Conservation (phyloP, 2,888 invertebrate genomes). For the Sturmia bella region DNA sequence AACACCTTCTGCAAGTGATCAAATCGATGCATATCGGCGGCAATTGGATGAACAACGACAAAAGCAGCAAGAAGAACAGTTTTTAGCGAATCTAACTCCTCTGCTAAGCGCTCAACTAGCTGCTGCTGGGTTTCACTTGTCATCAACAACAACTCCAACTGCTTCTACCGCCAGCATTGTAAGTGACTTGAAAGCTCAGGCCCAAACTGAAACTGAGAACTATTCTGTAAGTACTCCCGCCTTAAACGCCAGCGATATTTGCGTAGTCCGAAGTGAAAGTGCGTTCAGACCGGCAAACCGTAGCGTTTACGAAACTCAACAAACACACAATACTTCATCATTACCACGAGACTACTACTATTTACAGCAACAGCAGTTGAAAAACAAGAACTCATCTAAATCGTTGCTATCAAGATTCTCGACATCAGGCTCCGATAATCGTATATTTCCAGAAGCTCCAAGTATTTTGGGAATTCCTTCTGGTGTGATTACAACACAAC, state of each 20-base stretch:
- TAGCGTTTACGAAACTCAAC: constrained; percentile 67
- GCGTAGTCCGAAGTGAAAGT: constrained; percentile 23
- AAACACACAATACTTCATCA: constrained; percentile 75
- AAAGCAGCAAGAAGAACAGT: constrained; percentile 81
- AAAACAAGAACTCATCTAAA: constrained; percentile 78
- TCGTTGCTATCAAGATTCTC: constrained; percentile 79
- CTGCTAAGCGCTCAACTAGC: constrained; percentile 77
- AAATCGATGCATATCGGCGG: constrained; percentile 81
- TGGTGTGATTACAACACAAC: constrained; percentile 77
- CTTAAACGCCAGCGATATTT: constrained; percentile 49
- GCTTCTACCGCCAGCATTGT: constrained; percentile 78
- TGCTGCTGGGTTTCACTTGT: constrained; percentile 74
- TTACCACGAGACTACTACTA: constrained; percentile 80
- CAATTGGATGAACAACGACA: constrained; percentile 80
- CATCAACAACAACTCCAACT: constrained; percentile 76
- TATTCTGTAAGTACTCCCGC: constrained; percentile 72
- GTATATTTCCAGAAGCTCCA: constrained; percentile 78
- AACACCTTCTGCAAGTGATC: constrained; percentile 79
- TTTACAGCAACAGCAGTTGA: constrained; percentile 79
- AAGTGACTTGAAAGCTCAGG: constrained; percentile 75
- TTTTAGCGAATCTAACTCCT: constrained; percentile 78
- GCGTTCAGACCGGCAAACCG: constrained; percentile 71
- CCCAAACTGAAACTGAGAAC: constrained; percentile 62
- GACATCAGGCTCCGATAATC: constrained; percentile 78
- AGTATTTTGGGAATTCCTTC: constrained; percentile 74